Base-by-base conservation (phyloP, 2,888 invertebrate species). In the Pheosia gnoma region DNA sequence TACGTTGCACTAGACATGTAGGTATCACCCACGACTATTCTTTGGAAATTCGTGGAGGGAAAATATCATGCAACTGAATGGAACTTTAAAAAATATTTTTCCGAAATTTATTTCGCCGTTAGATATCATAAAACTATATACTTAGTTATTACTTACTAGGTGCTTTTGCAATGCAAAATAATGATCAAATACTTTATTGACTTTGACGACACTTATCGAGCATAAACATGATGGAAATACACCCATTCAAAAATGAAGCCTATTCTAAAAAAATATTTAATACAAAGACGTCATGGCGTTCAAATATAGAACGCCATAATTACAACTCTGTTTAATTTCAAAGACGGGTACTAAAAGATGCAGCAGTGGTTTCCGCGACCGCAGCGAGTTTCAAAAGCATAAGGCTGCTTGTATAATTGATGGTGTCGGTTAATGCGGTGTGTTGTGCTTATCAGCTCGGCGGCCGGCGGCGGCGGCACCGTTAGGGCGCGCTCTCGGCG, bases 401-500 rank as follows among this genome's bases (percentile, higher is more conserved):
- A 74, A 71, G 70, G 64, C 63, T 75, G 70, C 51, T 70, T 58
- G 64, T 66, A 60, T 80, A 80, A 80, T 82, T 78, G 80, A 80
- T 77, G 72, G 77, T 72, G 72, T 74, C 68, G 68, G 73, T 69
- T 70, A 73, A 72, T 72, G 72, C 78, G 73, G 74, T 73, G 78
- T 74, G 63, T 72, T 72, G 72, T 64, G 81, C 77, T 83, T 84
- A 85, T 83, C 82, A 77, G 70, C 59, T 68, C 71, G 64, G 70
- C 58, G 71, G 70, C 63, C 37, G 62, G 5, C 37, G 59, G 70
- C 65, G 69, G 69, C 73, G 75, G 77, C 80, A 81, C 86, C 86
- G 88, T 85, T 87, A 87, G 77, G 73, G 79, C 76, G 77, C 74
- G 72, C 77, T 71, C 75, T 72, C 61, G 63, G 67, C 73, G 66